Conservation (phyloP, 2,797 vertebrate species). For the Sorex maritimensis region DNA sequence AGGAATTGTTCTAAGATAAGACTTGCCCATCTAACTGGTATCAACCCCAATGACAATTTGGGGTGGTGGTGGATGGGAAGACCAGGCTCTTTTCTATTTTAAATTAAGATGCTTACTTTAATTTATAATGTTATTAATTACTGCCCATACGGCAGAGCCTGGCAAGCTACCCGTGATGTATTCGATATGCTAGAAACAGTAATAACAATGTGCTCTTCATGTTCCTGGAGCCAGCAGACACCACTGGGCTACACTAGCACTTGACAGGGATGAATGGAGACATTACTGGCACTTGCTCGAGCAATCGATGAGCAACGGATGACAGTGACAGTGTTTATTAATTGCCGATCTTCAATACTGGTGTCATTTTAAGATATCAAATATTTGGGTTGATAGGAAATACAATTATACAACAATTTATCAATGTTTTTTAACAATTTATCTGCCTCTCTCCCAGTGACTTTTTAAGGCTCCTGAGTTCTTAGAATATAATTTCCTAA, state of each 20-base stretch:
- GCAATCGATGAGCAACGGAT: too few species aligned
- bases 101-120: neutral
- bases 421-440: slow-evolving; percentile 17
- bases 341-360: slow-evolving; percentile 15
- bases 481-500: slow-evolving; percentile 29
- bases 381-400: slow-evolving; percentile 55
- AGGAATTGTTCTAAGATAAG: neutral
- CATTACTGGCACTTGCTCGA: too few species aligned
- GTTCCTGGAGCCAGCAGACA: too few species aligned
- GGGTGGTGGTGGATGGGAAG: too few species aligned
- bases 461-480: neutral
- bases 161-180: too few species aligned
- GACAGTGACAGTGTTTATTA: too few species aligned
- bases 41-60: neutral
- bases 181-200: too few species aligned
- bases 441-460: neutral
- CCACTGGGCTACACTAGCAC: too few species aligned
- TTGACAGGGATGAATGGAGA: too few species aligned
- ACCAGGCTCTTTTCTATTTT: slow-evolving; percentile 50
- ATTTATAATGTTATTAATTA: too few species aligned
- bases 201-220: too few species aligned
- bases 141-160: too few species aligned
- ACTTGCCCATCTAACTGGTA: neutral
- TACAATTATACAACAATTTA: slow-evolving; percentile 57
- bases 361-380: slow-evolving; percentile 49